A percentile compares a stretch with the other conserved stretches of the same genome.
These are phyloP conservation scores for Lucifuga dentata DNA, from an alignment of 2,113 vertebrate genomes.

Conservation along the genomic window DNA sequence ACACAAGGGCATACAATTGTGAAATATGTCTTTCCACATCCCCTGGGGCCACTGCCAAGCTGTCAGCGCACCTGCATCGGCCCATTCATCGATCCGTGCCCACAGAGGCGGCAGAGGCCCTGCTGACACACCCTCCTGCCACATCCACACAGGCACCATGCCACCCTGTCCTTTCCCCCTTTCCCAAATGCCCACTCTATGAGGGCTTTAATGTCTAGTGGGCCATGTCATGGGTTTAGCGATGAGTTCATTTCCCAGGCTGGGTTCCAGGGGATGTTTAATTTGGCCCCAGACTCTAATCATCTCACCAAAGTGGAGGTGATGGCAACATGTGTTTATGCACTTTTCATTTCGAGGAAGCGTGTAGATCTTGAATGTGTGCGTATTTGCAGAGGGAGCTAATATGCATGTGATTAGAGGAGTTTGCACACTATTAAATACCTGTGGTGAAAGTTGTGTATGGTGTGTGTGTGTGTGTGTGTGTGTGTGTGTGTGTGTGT, in stretches of 20 bases:
- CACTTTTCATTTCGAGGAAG: conserved; percentile 52
- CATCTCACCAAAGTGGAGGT: conserved; percentile 63
- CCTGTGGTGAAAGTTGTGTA: conserved; percentile 4
- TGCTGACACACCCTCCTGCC: conserved; percentile 49
- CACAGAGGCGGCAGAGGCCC: conserved; percentile 1
- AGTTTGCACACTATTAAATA: conserved; percentile 29
- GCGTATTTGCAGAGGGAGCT: conserved; percentile 9
- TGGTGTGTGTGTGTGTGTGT: conserved; percentile 1
- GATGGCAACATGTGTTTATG: conserved; percentile 67
- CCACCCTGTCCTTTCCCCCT: conserved; percentile 36
- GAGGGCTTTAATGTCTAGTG: conserved; percentile 67
- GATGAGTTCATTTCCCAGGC: conserved; percentile 74
- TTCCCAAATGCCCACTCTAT: conserved; percentile 47
- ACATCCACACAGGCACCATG: conserved; percentile 48
- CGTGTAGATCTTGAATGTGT: conserved; percentile 24
- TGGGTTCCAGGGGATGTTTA: conserved; percentile 70
- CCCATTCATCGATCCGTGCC: not conserved
- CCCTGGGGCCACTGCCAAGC: conserved; percentile 1
- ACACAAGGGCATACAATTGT: no score
- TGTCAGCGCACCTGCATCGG: conserved; percentile 39
- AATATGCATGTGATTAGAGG: conserved; percentile 33
- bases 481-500: conserved; percentile 12
- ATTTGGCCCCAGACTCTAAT: conserved; percentile 61
- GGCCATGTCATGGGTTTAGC: conserved; percentile 70
- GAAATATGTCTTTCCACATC: conserved; percentile 18